Base-by-base conservation (phyloP, 2,888 invertebrate genomes). In the Sturmia bella region DNA sequence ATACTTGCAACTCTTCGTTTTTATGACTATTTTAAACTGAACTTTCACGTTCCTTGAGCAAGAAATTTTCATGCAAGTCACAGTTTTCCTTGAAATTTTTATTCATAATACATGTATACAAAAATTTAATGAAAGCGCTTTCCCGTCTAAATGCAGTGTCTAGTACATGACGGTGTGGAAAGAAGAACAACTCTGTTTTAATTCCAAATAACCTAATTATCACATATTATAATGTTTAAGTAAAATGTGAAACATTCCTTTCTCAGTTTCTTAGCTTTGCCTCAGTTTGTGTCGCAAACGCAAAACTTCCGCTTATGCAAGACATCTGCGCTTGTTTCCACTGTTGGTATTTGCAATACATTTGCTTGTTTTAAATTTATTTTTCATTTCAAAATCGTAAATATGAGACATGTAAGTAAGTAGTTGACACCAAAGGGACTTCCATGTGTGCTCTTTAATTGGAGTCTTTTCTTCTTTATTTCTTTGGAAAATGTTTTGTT, bases 341-440 rank as follows among this genome's bases (percentile, higher is more conserved):
- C 21, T 17, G 7, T 45, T 45, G 45, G 13, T 13, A 17, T 32
- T 64, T 27, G 19, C 12, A 19, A 48, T 37, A 32, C 19, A 13
- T 37, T 13, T 9, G 21, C 48, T 24, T 9, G 39, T 57, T 24
- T 13, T 48, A 21, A 56, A 52, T 21, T 50, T 54, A 0, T 27
- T 43, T 68, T 50, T 45, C 7, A n/a, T 45, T 17, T 24, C 15
- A 21, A 69, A 76, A 61, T 54, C 61, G 69, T 37, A 59, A 61
- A 32, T 57, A 57, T 19, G 21, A 66, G 43, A 52, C 24, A 12
- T 45, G 48, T 54, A 68, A 61, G n/a, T n/a, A n/a, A n/a, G n/a
- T n/a, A n/a, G 66, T 64, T 78, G 41, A 64, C 52, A 78, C 50
- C 21, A 64, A 72, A 72, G 37, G 37, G 41, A 27, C 69, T 63